Evolutionary conservation across 2,113 vertebrate species (phyloP), one percentile per base, ranked within the genome.

Genomic region (Ptilonorhynchus violaceus): DNA sequence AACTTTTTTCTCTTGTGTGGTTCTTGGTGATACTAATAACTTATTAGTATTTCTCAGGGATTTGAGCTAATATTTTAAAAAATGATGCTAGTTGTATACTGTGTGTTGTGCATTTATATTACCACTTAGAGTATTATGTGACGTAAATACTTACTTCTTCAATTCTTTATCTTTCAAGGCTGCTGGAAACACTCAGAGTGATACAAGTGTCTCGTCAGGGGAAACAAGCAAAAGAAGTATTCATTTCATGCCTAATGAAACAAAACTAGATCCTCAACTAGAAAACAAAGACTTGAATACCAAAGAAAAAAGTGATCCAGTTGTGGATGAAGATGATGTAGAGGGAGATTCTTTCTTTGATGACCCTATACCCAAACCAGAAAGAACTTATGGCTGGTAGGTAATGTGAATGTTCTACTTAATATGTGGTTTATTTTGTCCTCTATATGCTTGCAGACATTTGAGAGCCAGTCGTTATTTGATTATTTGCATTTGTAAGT

Each of bases 331-430:
- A 7, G 98, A 98, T 20, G 98, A 98, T 16, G 44, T 88, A 7
- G 99, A 99, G 11, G 99, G 98, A 59, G 99, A 99, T 79, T 99
- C 99, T 9, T 99, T 99, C 97, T 99, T 99, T 68, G 99, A 99
- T 24, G 99, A 99, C 94, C 99, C 99, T 20, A 94, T 99, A 88
- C 99, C 99, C 33, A 98, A 99, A 95, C 98, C 99, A 17, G 98
- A 99, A 93, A 99, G 98, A 95, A 98, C 97, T 3, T 99, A 98
- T 0, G 96, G 99, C 93, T 98, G 99, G 99, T 99, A 94, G 98
- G 98, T 91, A 41, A 59, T 33, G 2, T 28, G 9, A 11, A 41
- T 63, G 15, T 78, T 91, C 27, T 64, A 20, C 11, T 56, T 82
- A 49, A 27, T 52, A 9, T 2, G 3, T 49, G 19, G 8, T 60